Base-by-base conservation (phyloP, 1,140 invertebrate species). In the Nymphalis io region DNA sequence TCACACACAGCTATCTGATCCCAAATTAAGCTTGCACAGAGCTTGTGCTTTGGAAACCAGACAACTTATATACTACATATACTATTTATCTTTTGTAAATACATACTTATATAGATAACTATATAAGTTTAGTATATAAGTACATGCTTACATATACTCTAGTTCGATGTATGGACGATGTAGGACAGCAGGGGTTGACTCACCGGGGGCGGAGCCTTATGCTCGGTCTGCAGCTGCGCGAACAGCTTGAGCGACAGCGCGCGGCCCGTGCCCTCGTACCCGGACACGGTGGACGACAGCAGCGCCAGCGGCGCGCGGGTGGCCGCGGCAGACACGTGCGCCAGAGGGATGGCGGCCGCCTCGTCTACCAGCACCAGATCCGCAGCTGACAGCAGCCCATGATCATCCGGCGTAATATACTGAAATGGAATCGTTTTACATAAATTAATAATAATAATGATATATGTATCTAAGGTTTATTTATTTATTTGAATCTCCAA, bases 331-430 rank as follows among this genome's bases (percentile, higher is more conserved):
- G 98, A 98, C 0, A 99, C 98, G 76, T 98, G 94, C 0, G 98
- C 96, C 57, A 99, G 91, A 0, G 99, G 99, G 76, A 99, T 99
- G 18, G 99, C 99, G 3, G 99, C 99, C 11, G 99, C 99, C 93
- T 99, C 99, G 88, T 99, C 99, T 76, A 99, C 99, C 20, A 99
- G 95, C 33, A 99, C 92, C 13, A 99, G 90, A 92, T 99, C 98
- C 15, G 98, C 98, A 85, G 98, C 98, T 16, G 96, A 95, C 27
- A 99, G 92, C 73, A 97, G 95, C 53, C 95, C 94, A n/a, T 95
- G 94, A 90, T 99, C 98, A 40, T 95, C 95, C 20, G 99, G 98
- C 79, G 97, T 95, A 83, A 99, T 98, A 84, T 99, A 99, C 95
- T 98, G 83, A 11, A 74, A 33, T 8, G 10, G 27, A 33, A 33